These are phyloP conservation scores for Phaedon cochleariae DNA, from an alignment of 2,888 invertebrate genomes.

Conservation along the genomic window DNA sequence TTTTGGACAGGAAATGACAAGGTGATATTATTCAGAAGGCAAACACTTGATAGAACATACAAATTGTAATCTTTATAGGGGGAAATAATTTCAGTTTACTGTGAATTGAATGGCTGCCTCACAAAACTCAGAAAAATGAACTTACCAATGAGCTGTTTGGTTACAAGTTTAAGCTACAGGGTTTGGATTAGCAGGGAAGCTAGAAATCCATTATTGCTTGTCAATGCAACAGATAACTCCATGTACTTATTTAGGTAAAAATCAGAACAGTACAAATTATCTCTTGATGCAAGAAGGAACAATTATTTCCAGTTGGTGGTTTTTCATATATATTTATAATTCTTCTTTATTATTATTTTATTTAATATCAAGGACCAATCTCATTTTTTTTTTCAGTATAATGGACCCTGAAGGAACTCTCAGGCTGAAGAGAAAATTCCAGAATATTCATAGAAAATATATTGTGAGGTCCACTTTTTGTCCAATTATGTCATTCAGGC, in stretches of 20 bases:
- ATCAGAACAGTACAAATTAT: no score
- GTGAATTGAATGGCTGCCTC: slow-evolving; percentile 56
- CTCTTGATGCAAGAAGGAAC: no score
- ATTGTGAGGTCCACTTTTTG: slow-evolving; percentile 81
- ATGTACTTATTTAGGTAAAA: slow-evolving; percentile 69
- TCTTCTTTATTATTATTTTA: no score
- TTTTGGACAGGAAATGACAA: slow-evolving; percentile 86
- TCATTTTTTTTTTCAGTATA: slow-evolving; percentile 63
- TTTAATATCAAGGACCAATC: no score
- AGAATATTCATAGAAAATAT: slow-evolving; percentile 68
- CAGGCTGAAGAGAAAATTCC: slow-evolving; percentile 72
- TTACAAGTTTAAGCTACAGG: slow-evolving; percentile 80
- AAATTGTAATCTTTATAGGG: slow-evolving; percentile 46
- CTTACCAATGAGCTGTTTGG: slow-evolving; percentile 59
- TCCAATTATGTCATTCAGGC: slow-evolving; percentile 83
- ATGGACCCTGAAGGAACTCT: slow-evolving; percentile 73
- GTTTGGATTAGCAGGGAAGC: slow-evolving; percentile 83
- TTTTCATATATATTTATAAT: background rate
- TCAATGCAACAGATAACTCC: slow-evolving; percentile 80
- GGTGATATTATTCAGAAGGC: no score
- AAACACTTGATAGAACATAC: no score
- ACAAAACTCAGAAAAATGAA: slow-evolving; percentile 52
- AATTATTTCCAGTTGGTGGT: no score
- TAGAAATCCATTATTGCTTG: slow-evolving; percentile 73
- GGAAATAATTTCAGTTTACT: slow-evolving; percentile 57